Evolutionary conservation across 2,113 vertebrate species (phyloP).

Genomic region (Xenopus laevis): DNA sequence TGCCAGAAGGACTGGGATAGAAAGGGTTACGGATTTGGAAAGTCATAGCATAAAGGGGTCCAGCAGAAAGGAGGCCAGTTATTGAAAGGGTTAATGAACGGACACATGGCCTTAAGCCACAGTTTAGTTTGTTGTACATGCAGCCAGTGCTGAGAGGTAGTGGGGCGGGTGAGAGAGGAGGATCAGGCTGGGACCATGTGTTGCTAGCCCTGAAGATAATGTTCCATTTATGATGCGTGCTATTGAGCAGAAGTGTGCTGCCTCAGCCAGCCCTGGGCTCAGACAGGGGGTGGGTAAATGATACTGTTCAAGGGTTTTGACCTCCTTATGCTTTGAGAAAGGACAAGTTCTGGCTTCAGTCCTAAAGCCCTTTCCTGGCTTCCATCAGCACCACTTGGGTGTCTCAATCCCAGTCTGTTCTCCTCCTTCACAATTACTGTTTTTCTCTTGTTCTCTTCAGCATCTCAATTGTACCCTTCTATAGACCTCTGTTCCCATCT

Average conservation of each 20-base stretch:
- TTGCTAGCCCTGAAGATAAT: constrained; percentile 43
- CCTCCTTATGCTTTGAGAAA: constrained; percentile 44
- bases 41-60: no score
- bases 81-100: constrained; percentile 13
- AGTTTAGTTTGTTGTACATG: constrained; percentile 37
- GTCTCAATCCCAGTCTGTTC: constrained; percentile 17
- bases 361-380: constrained; percentile 18
- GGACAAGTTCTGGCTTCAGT: constrained; percentile 41
- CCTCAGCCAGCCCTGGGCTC: constrained; percentile 43
- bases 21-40: no score
- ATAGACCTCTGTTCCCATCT: neutral
- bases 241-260: constrained; percentile 47
- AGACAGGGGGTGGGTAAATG: constrained; percentile 43
- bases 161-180: constrained; percentile 27
- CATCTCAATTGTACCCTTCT: neutral
- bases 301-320: constrained; percentile 45
- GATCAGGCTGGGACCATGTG: constrained; percentile 43
- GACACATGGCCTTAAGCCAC: constrained; percentile 28
- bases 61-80: neutral
- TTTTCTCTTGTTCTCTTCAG: neutral
- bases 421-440: neutral
- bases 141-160: constrained; percentile 34
- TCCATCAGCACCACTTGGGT: constrained; percentile 18
- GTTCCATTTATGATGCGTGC: constrained; percentile 46
- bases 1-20: neutral